Evolutionary conservation across 2,797 vertebrate genomes (phyloP), one percentile per base, ranked within the genome.

Genomic region (Cirrhinus molitorella): DNA sequence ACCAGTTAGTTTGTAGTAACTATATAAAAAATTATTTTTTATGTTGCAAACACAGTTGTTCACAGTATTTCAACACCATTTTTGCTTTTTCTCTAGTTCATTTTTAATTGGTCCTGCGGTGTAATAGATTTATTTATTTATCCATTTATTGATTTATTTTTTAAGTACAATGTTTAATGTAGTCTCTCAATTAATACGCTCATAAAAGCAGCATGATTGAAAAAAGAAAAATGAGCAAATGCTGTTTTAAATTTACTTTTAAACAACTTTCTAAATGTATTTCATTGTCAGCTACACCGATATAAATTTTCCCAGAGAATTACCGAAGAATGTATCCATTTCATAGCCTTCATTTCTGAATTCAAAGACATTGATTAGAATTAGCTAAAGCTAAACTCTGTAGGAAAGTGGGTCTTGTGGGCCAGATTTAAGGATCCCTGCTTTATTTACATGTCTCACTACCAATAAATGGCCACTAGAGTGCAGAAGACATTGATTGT

Each of bases 381-480:
- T 40, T 40, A 37, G 34, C 7, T 37, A 40, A 37, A 9, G 37
- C 8, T 40, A 40, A 40, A 40, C 37, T 40, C 37, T 40, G 37
- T 7, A 40, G 37, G 8, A 40, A 40, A 40, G 37, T 40, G 37
- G 37, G 9, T 40, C 8, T 40, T 6, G n/a, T 6, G 5, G 37
- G 37, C 37, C 37, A 40, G 37, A 40, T 40, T 40, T 40, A 7
- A 40, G 37, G 37, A 40, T 40, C 7, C 8, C 37, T 40, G 37
- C 66, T 68, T 21, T 4, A 71, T 9, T 17, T 72, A 21, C 23
- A 76, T 3, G 8, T 40, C n/a, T 45, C 55, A 45, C 74, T 45
- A 25, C 55, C 55, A 76, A 37, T 6, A 12, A 61, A 43, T 16
- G 21, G 59, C 74, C 74, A 28, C 23, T 77, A 61, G 74, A 77